Base-by-base conservation (phyloP, 2,113 vertebrate genomes). In the Halichoerus grypus region DNA sequence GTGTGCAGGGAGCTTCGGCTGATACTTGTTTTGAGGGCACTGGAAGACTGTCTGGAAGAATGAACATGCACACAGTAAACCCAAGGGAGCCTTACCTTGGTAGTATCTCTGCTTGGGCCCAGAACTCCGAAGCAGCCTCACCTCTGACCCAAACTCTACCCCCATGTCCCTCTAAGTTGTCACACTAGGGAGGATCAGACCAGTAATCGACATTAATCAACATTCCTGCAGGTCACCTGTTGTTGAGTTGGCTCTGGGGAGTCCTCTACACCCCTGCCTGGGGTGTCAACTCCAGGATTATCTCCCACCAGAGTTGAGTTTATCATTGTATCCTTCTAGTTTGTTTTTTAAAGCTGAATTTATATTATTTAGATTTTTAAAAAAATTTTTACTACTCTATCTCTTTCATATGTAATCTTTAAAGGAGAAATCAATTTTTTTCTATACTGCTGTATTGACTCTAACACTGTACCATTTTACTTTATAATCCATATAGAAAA, bases 351-450 rank as follows among this genome's bases (percentile, higher is more conserved):
- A 86, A 59, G 46, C 21, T 79, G 26, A 95, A 83, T 28, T 36
- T 53, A 26, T 16, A 86, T 18, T 18, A 74, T 55, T 74, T n/a
- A 19, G 26, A 13, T 36, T 65, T 55, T n/a, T 14, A n/a, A 65
- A 51, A 81, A 36, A 22, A 69, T 57, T 39, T 39, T 18, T 31
- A 84, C 14, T 39, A 86, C 72, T 81, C 87, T 85, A 26, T 61
- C 26, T 82, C 33, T 61, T 76, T 84, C 46, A 81, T n/a, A 42
- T 63, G n/a, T 67, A 49, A 69, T 61, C 36, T 90, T 88, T 63
- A 91, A 84, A 97, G 16, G 9, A 81, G 51, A 74, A 93, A 94
- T 83, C 67, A 10, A 57, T 55, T 61, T 77, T 77, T 59, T 94
- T 82, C 21, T 69, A 22, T 59, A 59, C 12, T 22, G 26, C 22